A percentile compares a stretch with the other conserved stretches of the same genome.
phyloP scores from a whole-genome alignment of 2,113 vertebrate genomes.

The Macquaria ambigua region DNA sequence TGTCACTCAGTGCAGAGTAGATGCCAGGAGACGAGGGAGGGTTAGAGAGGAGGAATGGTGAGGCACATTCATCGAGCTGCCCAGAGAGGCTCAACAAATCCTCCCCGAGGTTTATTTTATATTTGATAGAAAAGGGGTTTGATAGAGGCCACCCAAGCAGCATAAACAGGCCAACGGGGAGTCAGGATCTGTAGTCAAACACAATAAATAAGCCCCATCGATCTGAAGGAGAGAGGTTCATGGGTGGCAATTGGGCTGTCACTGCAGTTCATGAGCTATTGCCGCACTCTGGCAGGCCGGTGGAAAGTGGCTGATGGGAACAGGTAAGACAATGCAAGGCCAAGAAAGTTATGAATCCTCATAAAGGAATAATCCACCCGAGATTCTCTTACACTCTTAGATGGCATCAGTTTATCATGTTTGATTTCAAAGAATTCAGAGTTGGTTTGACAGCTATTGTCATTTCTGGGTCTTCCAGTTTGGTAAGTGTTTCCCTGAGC shows the following conservation, averaged over 20 bases:
- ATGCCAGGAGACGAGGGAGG: background rate
- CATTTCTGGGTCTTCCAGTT: background rate
- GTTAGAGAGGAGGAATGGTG: constrained; percentile 2
- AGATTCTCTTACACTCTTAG: background rate
- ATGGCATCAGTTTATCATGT: background rate
- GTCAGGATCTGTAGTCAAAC: constrained; percentile 30
- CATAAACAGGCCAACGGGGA: constrained; percentile 25
- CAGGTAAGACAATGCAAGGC: constrained; percentile 26
- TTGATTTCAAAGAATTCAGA: background rate
- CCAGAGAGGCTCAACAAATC: constrained; percentile 36
- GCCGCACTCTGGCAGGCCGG: background rate
- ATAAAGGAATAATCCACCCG: background rate
- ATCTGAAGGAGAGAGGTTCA: constrained; percentile 38
- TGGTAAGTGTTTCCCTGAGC: background rate
- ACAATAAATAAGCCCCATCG: constrained; percentile 61
- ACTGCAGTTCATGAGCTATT: constrained; percentile 36
- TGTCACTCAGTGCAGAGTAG: constrained; percentile 49
- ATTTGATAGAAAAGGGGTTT: constrained; percentile 34
- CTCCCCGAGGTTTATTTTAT: constrained; percentile 50
- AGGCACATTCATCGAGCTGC: constrained; percentile 30
- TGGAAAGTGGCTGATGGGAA: constrained; percentile 22
- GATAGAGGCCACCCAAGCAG: constrained; percentile 34
- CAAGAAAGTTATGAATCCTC: background rate
- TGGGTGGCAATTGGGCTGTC: constrained; percentile 50
- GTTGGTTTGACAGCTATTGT: background rate